Evolutionary conservation across 2,888 invertebrate genomes (phyloP), one percentile per base, ranked within the genome.

Genomic region (Spisula solida): DNA sequence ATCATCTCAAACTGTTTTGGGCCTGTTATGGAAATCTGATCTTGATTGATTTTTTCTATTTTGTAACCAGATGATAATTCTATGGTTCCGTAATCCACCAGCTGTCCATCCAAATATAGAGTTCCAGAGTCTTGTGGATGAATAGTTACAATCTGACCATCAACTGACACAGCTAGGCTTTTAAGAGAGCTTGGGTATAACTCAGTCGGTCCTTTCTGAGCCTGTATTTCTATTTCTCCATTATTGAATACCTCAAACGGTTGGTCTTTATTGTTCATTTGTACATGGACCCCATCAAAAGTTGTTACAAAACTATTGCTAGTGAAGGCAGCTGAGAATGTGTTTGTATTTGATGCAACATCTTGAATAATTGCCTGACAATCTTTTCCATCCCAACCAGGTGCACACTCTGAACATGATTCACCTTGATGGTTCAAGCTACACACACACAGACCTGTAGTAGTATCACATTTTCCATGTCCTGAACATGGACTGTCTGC

Each of bases 261-360:
- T 60, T 70, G 47, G 48, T 88, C 87, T 16, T 84, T 48, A 79
- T 79, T 89, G 79, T 90, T 88, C 66, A 94, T 89, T 41, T 90
- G 85, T 29, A 94, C 55, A 51, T 86, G 90, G 0, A 94, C 88
- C 16, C 95, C 94, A 93, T 95, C 95, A n/a, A 94, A 75, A 55
- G 93, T 91, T 47, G 90, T 90, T 14, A 94, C 79, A 80, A 92
- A 91, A 20, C 93, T 93, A 82, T 93, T 89, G n/a, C 93, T 91
- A 31, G 90, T 91, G 10, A 94, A 41, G 16, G 90, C 91, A 82
- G 82, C 88, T 6, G 87, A 66, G 55, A 88, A 86, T 47, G 47
- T 86, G 16, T 85, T 75, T 20, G 79, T 55, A 16, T 51, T 41
- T 2, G 80, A 48, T 14, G 86, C 14, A 20, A 78, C 47, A 14